phyloP scores from a whole-genome alignment of 2,797 vertebrate genomes.

The Myripristis murdjan region DNA sequence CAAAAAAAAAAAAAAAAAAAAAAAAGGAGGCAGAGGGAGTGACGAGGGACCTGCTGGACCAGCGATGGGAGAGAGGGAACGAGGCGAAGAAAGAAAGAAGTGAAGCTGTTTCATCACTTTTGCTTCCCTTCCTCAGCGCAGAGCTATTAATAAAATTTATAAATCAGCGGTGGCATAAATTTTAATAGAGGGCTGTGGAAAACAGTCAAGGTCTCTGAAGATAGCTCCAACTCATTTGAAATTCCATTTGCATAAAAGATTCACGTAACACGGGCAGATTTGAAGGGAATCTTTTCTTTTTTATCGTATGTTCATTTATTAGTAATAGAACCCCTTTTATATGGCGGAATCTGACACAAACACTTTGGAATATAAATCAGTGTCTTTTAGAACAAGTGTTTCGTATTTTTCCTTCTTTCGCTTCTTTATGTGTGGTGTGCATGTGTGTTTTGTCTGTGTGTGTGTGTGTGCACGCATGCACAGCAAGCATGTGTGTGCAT shows the following conservation, averaged over 20 bases:
- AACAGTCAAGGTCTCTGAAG: conserved; percentile 85
- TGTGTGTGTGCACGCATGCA: conserved; percentile 4
- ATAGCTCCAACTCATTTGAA: conserved; percentile 87
- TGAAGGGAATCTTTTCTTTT: conserved; percentile 82
- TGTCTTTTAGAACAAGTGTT: conserved; percentile 79
- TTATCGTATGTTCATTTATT: conserved; percentile 86
- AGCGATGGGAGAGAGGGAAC: conserved; percentile 61
- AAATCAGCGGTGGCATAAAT: conserved; percentile 89
- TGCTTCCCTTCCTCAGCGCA: conserved; percentile 71
- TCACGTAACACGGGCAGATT: conserved; percentile 84
- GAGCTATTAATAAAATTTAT: conserved; percentile 88
- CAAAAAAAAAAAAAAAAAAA: conserved; percentile 49
- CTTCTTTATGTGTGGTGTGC: conserved; percentile 14
- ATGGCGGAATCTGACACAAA: conserved; percentile 74
- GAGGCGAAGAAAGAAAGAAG: conserved; percentile 56
- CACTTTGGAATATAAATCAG: conserved; percentile 85
- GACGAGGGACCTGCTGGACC: conserved; percentile 65
- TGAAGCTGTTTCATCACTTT: conserved; percentile 73
- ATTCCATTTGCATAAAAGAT: conserved; percentile 95
- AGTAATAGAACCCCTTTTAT: conserved; percentile 85
- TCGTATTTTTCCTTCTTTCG: conserved; percentile 36
- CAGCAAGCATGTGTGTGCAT: neutral
- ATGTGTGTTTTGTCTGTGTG: conserved; percentile 22
- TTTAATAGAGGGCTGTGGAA: conserved; percentile 89
- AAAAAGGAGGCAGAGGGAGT: conserved; percentile 41